Percentiles rank a stretch among this genome's conserved stretches.
Evolutionary conservation across 2,797 vertebrate species (phyloP).

Genomic region (Coilia nasus): DNA sequence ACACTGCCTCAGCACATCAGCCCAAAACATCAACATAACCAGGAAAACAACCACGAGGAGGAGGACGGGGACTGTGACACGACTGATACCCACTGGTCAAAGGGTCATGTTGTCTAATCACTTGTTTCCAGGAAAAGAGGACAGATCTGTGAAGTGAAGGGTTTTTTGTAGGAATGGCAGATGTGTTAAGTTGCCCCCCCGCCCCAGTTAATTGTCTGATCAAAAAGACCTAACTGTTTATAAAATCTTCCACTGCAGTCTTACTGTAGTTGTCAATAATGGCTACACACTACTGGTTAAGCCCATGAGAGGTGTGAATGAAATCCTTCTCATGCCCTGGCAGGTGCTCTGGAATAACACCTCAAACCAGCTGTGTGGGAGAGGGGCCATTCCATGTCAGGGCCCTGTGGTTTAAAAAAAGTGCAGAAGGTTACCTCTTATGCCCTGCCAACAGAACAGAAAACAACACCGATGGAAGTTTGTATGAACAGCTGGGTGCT

Average conservation of each 20-base stretch:
- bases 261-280: background rate
- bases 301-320: background rate
- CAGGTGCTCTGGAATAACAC: constrained; percentile 41
- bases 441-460: background rate
- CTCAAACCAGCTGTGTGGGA: background rate
- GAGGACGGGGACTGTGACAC: background rate
- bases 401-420: background rate
- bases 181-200: no score
- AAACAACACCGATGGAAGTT: constrained; percentile 26
- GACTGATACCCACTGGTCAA: background rate
- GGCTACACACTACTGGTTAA: background rate
- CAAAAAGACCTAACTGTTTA: background rate
- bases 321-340: background rate
- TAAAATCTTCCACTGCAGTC: background rate
- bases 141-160: background rate
- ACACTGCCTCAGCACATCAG: constrained; percentile 15
- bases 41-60: background rate
- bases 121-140: background rate
- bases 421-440: background rate
- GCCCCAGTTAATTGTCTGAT: background rate
- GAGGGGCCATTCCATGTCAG: background rate
- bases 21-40: constrained; percentile 1
- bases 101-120: background rate
- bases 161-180: no score
- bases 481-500: constrained; percentile 43